Evolutionary conservation across 2,797 vertebrate species (phyloP), one percentile per base, ranked within the genome.

Genomic region (Cottoperca gobio): DNA sequence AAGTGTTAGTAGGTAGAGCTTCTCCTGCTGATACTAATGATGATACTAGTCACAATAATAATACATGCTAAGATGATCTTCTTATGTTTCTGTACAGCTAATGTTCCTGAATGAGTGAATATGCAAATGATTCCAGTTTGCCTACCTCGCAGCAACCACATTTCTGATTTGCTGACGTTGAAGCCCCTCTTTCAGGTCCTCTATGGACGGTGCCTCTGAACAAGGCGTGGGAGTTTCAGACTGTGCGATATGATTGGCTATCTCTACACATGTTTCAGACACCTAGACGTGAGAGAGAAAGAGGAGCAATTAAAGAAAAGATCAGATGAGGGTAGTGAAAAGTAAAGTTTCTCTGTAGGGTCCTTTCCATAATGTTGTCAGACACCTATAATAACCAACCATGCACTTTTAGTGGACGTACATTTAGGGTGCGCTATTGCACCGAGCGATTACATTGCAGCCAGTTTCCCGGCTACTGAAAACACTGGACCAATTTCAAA

Each of bases 131-230:
- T 7, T 11, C 21, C 12, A 6, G n/a, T 45, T 35, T 28, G 48
- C 88, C 85, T 87, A 98, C 98, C 94, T 93, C 31, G 96, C 80
- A 67, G 96, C 93, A 12, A 98, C 97, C 6, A 93, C 89, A 5
- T 95, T 99, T 91, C 94, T 97, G 83, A 95, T 96, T 78, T 92
- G 91, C 86, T 99, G 97, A 19, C 95, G 94, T 46, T 95, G 92
- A 84, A 96, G 90, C 78, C 97, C 97, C 86, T 96, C 87, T 70
- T 96, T 89, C 73, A 97, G 88, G 84, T 97, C 95, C 64, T 97
- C 94, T 16, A 92, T 58, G 43, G 88, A 76, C 21, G 95, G 95
- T 1, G 89, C 26, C 21, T 80, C 68, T 26, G 94, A 92, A 67
- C 84, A 87, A 78, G 90, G 79, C 35, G 76, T 62, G 9, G 95